Evolutionary conservation across 2,888 invertebrate species (phyloP).

Genomic region (Xanthia togata): DNA sequence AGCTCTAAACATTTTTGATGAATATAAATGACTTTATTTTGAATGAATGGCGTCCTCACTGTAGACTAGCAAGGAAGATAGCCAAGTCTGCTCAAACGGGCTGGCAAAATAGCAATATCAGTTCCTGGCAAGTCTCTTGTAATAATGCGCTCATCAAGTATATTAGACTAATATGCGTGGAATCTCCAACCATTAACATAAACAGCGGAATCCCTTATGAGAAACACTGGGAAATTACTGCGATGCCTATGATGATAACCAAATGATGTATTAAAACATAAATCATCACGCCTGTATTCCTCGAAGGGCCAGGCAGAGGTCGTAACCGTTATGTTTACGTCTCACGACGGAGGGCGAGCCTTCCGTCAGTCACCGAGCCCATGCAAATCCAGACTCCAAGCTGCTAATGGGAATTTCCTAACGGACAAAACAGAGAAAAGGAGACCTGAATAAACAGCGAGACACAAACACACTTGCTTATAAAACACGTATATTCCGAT

Average conservation of each 20-base stretch:
- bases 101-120: slow-evolving; percentile 13
- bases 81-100: slow-evolving; percentile 25
- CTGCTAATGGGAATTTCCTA: background rate
- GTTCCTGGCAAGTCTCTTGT: slow-evolving; percentile 11
- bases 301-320: no score
- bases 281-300: background rate
- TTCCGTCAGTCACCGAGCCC: background rate
- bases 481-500: slow-evolving; percentile 60
- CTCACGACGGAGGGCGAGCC: no score
- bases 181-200: slow-evolving; percentile 23
- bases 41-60: background rate
- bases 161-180: slow-evolving; percentile 21
- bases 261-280: slow-evolving; percentile 5
- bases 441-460: slow-evolving; percentile 45
- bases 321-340: background rate
- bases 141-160: slow-evolving; percentile 10
- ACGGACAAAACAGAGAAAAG: slow-evolving; percentile 14
- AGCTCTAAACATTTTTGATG: slow-evolving; percentile 10
- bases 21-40: slow-evolving; percentile 1
- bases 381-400: background rate
- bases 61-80: background rate
- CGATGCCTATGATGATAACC: slow-evolving; percentile 3
- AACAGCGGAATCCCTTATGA: slow-evolving; percentile 4
- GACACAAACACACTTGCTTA: slow-evolving; percentile 54
- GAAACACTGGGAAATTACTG: background rate